phyloP scores from a whole-genome alignment of 1,140 invertebrate species.

The Charaxes varanes region DNA sequence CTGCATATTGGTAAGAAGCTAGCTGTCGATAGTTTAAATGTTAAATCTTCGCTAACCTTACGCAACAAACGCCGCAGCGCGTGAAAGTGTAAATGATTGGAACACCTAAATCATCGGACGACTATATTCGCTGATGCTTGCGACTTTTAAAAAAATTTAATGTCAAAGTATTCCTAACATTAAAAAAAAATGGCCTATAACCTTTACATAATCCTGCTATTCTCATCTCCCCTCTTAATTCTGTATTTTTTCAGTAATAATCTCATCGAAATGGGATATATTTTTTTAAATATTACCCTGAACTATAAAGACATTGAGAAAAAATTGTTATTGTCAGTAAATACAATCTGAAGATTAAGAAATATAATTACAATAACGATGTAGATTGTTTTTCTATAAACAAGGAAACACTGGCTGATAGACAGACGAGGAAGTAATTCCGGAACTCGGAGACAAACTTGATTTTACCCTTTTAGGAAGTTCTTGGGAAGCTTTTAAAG shows the following conservation, averaged over 20 bases:
- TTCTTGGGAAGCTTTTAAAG: no score
- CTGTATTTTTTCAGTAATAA: no score
- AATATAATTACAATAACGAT: background rate
- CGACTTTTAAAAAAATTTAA: slow-evolving; percentile 1
- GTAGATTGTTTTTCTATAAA: background rate
- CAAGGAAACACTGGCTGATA: background rate
- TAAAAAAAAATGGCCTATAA: background rate
- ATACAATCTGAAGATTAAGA: background rate
- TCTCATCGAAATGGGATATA: no score
- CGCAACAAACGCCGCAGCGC: slow-evolving; percentile 34
- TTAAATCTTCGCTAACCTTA: slow-evolving; percentile 45
- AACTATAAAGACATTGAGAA: slow-evolving; percentile 7
- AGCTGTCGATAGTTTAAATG: slow-evolving; percentile 47
- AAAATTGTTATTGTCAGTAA: no score
- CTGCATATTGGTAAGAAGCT: slow-evolving; percentile 41
- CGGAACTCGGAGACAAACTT: slow-evolving; percentile 6
- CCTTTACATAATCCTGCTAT: no score
- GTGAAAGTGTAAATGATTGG: slow-evolving; percentile 41
- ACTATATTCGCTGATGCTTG: background rate
- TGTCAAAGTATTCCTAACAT: background rate
- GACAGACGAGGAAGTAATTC: slow-evolving; percentile 10
- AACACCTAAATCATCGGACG: slow-evolving; percentile 17
- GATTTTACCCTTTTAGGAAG: slow-evolving; percentile 4
- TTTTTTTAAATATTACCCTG: no score
- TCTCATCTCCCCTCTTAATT: no score